These are phyloP conservation scores for Drosophila rellima DNA, from an alignment of 2,888 invertebrate genomes.

Conservation along the genomic window DNA sequence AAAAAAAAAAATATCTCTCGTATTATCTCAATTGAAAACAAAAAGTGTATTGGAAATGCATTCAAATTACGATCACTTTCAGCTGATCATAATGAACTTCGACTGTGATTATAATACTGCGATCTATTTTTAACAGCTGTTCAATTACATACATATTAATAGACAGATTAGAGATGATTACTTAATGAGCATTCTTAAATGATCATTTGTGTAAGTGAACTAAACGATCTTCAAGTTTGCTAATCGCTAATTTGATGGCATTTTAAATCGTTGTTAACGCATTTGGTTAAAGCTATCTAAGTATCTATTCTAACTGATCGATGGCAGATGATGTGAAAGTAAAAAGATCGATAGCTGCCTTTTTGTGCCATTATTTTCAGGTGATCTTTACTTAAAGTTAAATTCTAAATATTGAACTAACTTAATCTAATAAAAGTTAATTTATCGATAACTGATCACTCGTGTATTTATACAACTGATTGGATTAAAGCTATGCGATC, in stretches of 20 bases:
- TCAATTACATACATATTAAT: not conserved
- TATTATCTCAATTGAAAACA: not conserved
- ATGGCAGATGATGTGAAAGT: not conserved
- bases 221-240: not conserved
- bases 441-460: not conserved
- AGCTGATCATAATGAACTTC: conserved; percentile 10
- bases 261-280: no score
- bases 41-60: not conserved
- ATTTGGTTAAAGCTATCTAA: not conserved
- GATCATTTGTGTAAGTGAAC: not conserved
- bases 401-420: no score
- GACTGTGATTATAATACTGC: not conserved
- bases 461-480: no score
- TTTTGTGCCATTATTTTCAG: not conserved
- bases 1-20: not conserved
- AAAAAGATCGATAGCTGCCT: not conserved
- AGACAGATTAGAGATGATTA: not conserved
- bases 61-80: conserved; percentile 1
- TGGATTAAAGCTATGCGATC: not conserved
- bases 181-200: not conserved
- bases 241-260: conserved; percentile 2
- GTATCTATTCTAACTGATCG: not conserved
- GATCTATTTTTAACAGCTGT: conserved; percentile 2
- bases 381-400: not conserved
- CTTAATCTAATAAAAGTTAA: not conserved